Evolutionary conservation across 2,113 vertebrate species (phyloP).

Genomic region (Bothrops jararaca): DNA sequence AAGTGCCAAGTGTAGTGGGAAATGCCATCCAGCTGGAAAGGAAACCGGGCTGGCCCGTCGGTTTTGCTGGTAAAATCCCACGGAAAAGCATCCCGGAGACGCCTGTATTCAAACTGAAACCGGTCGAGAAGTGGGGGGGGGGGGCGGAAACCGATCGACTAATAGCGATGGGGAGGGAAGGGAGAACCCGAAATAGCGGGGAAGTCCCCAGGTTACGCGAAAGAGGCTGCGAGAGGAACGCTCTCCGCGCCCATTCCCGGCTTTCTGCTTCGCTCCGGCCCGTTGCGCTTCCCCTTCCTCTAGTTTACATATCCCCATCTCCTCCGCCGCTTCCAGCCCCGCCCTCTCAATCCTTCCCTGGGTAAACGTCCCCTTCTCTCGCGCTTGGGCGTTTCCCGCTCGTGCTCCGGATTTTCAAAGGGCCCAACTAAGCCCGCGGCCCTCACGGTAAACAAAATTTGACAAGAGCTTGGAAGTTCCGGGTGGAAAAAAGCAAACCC

Average conservation of each 20-base stretch:
- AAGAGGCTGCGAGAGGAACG: not conserved
- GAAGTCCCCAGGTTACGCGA: not conserved
- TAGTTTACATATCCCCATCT: not conserved
- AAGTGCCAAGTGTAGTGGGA: not conserved
- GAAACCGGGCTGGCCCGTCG: not conserved
- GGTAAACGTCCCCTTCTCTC: not conserved
- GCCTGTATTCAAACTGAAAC: not conserved
- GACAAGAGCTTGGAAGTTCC: not conserved
- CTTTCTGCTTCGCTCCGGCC: not conserved
- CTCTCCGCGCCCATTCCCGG: not conserved
- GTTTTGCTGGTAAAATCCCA: not conserved
- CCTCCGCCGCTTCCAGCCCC: not conserved
- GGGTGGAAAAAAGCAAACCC: not conserved
- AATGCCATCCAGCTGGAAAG: not conserved
- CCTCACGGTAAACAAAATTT: not conserved
- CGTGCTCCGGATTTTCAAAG: not conserved
- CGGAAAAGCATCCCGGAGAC: not conserved
- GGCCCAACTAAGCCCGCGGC: not conserved
- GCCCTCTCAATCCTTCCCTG: not conserved
- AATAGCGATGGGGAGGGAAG: not conserved
- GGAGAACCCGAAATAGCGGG: not conserved
- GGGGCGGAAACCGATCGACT: not conserved
- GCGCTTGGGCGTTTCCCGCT: not conserved
- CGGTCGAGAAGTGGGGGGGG: fast-evolving
- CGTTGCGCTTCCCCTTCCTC: not conserved